Conservation (phyloP, 2,113 vertebrate genomes). For the Phodopus roborovskii region DNA sequence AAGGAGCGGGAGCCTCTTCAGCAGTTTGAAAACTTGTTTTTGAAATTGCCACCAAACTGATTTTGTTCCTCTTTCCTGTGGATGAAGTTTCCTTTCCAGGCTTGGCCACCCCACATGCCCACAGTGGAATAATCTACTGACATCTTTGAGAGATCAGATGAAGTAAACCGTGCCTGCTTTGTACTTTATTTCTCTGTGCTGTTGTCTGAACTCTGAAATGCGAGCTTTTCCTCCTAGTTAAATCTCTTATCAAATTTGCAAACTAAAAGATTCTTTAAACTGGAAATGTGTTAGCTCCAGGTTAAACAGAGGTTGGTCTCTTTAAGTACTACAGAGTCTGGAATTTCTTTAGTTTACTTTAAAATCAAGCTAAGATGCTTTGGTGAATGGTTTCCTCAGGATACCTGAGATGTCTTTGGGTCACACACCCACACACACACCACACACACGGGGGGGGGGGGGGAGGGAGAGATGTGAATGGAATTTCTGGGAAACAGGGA, state of each 20-base stretch:
- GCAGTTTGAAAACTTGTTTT: conserved; percentile 75
- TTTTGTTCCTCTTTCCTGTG: not conserved
- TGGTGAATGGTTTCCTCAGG: conserved; percentile 46
- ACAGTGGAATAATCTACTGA: conserved; percentile 45
- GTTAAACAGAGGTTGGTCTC: conserved; percentile 17
- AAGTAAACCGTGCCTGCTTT: conserved; percentile 47
- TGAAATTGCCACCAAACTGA: conserved; percentile 71
- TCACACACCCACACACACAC: too few species aligned
- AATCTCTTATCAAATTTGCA: conserved; percentile 56
- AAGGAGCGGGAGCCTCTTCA: conserved; percentile 48
- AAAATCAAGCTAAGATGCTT: conserved; percentile 61
- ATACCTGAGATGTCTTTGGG: conserved; percentile 61
- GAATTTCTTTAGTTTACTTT: conserved; percentile 54
- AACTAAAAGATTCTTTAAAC: conserved; percentile 52
- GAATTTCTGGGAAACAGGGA: conserved; percentile 59
- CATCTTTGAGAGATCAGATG: conserved; percentile 69
- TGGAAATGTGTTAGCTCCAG: conserved; percentile 5
- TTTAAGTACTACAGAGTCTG: conserved; percentile 45
- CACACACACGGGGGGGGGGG: too few species aligned
- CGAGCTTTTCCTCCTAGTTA: conserved; percentile 43
- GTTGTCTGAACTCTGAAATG: conserved; percentile 52
- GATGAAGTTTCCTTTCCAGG: conserved; percentile 65
- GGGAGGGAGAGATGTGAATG: conserved; percentile 4
- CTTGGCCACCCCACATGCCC: not conserved
- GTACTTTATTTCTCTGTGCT: conserved; percentile 54